Conservation (phyloP, 2,113 vertebrate genomes). For the Aplodontia rufa region DNA sequence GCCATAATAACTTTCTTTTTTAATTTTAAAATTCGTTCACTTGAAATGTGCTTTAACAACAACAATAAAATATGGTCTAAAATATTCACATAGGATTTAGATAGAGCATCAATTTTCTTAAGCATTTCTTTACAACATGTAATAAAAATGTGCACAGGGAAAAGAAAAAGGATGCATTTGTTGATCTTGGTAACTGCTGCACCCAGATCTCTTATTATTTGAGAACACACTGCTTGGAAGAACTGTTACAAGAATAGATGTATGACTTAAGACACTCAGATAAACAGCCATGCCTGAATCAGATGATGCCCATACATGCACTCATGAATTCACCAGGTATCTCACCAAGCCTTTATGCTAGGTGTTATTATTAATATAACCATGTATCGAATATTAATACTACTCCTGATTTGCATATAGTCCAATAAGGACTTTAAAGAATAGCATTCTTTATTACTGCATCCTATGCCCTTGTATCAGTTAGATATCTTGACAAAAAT, state of each 20-base stretch:
- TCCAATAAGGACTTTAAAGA: not conserved
- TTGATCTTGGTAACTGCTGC: not conserved
- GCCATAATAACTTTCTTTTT: slow-evolving; percentile 60
- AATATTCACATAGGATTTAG: slow-evolving; percentile 52
- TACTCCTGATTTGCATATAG: not conserved
- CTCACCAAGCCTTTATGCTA: not conserved
- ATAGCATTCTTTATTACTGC: not conserved
- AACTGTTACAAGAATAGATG: not conserved
- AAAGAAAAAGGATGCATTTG: not conserved
- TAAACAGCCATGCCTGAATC: not conserved
- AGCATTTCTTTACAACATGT: slow-evolving; percentile 60
- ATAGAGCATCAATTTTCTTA: slow-evolving; percentile 59
- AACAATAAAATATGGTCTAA: slow-evolving; percentile 56
- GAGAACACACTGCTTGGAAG: not conserved
- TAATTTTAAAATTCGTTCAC: slow-evolving; percentile 61
- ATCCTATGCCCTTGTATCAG: not conserved
- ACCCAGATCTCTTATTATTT: not conserved
- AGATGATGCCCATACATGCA: not conserved
- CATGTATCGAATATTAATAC: not conserved
- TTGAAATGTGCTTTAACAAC: slow-evolving; percentile 66
- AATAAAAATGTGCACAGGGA: slow-evolving; percentile 52
- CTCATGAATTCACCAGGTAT: not conserved
- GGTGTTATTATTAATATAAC: not conserved
- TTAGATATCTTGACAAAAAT: not conserved
- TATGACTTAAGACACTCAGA: not conserved